Conservation (phyloP, 1,140 invertebrate genomes). For the Matsumurasca onukii region DNA sequence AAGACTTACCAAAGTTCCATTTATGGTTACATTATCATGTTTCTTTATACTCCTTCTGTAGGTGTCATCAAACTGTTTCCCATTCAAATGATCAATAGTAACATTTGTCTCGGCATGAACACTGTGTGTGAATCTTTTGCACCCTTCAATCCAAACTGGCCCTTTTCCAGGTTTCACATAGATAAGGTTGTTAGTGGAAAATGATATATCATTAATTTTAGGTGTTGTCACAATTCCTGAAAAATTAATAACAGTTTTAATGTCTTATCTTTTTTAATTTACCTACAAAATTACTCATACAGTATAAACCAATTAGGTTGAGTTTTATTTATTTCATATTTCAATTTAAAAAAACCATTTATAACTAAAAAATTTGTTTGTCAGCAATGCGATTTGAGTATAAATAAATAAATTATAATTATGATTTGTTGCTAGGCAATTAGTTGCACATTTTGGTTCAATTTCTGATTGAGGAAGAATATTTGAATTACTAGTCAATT, state of each 20-base stretch:
- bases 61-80: neutral
- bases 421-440: neutral
- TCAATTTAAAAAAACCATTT: neutral
- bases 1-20: neutral
- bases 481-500: too few species aligned
- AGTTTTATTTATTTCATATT: neutral
- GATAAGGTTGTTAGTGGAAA: neutral
- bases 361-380: neutral
- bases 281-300: neutral
- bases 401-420: neutral
- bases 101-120: neutral
- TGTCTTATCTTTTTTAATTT: neutral
- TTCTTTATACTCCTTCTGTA: neutral
- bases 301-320: neutral
- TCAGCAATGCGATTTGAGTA: neutral
- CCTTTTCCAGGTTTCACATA: neutral
- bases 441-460: neutral
- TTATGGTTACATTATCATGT: neutral
- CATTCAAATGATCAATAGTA: neutral
- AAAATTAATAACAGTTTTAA: neutral
- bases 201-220: neutral
- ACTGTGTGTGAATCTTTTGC: neutral
- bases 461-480: too few species aligned
- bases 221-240: slow-evolving; percentile 7
- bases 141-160: neutral